These are phyloP conservation scores for Hippocampus barbouri DNA, from an alignment of 2,113 vertebrate species.

Conservation along the genomic window DNA sequence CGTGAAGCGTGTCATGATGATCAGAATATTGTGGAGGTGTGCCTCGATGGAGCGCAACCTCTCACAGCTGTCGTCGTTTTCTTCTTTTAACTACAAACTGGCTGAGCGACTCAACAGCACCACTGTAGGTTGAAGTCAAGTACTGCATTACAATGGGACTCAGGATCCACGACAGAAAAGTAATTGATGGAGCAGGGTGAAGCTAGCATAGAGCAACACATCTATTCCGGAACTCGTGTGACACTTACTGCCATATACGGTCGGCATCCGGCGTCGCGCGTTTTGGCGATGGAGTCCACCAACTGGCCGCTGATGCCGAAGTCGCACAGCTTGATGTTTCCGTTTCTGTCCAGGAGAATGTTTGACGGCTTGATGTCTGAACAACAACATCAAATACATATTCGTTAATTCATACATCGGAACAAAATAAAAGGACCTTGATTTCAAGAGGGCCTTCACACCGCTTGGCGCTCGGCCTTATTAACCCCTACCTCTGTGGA, in stretches of 20 bases:
- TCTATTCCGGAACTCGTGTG: not conserved
- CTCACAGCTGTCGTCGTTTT: no score
- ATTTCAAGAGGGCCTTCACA: no score
- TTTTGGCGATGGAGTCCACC: conserved; percentile 98
- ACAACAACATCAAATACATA: not conserved
- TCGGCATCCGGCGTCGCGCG: conserved; percentile 92
- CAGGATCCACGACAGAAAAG: not conserved
- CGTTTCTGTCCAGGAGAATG: conserved; percentile 98
- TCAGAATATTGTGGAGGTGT: no score
- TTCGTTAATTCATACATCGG: no score
- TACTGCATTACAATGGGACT: no score
- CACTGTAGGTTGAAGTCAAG: no score
- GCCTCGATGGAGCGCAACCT: no score
- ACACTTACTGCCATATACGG: conserved; percentile 97
- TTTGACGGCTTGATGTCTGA: conserved; percentile 99
- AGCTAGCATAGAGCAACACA: not conserved
- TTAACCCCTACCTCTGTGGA: conserved; percentile 86
- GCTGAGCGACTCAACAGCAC: no score
- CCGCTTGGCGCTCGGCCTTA: no score
- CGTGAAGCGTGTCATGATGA: no score
- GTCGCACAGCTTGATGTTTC: conserved; percentile 98
- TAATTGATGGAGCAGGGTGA: not conserved
- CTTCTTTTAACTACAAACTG: no score
- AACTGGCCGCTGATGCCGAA: conserved; percentile 98
- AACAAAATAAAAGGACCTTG: no score